phyloP scores from a whole-genome alignment of 2,797 vertebrate genomes.

The Manis crassicaudata region DNA sequence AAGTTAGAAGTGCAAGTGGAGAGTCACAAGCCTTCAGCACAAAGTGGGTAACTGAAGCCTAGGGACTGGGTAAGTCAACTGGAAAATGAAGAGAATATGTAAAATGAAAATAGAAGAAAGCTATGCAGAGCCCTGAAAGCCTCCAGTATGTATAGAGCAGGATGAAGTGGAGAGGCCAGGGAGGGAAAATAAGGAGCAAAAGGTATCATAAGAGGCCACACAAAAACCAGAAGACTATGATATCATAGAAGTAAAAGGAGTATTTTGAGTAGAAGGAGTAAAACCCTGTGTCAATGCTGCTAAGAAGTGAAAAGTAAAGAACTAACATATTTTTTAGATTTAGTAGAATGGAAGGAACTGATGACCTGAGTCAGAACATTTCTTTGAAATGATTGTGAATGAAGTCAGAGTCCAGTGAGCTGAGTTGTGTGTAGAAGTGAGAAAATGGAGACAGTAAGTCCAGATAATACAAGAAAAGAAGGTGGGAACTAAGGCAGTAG shows the following conservation, averaged over 20 bases:
- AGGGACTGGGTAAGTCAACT: neutral
- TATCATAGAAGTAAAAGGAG: neutral
- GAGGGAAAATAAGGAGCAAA: neutral
- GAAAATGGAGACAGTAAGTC: neutral
- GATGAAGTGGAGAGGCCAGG: neutral
- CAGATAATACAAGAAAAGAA: neutral
- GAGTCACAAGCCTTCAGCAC: neutral
- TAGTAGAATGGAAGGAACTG: neutral
- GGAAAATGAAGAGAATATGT: neutral
- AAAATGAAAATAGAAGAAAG: neutral
- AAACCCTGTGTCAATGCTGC: neutral
- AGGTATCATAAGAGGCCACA: neutral
- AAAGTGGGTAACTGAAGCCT: neutral
- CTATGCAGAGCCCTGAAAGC: neutral
- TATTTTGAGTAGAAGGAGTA: neutral
- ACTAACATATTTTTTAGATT: neutral
- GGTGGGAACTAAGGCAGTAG: neutral
- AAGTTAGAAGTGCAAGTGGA: neutral
- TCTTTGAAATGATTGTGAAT: neutral
- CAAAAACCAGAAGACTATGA: neutral
- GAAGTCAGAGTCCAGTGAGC: neutral
- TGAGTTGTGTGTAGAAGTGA: neutral
- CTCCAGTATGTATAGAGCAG: neutral
- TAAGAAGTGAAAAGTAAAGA: conserved; percentile 3
- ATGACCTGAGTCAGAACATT: neutral